These are phyloP conservation scores for Phodopus roborovskii DNA, from an alignment of 2,113 vertebrate genomes.

Conservation along the genomic window DNA sequence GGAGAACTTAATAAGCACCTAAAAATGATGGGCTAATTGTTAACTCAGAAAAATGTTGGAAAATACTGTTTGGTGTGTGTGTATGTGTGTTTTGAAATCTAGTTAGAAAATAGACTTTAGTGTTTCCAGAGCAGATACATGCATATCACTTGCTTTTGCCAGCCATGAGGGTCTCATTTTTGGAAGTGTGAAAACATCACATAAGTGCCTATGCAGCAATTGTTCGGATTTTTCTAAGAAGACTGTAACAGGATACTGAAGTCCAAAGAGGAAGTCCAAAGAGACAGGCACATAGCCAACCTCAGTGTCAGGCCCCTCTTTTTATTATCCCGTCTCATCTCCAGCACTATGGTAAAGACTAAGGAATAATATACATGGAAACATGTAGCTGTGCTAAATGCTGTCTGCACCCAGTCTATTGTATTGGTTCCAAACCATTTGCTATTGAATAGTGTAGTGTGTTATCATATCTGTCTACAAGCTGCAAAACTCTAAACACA, in stretches of 20 bases:
- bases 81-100: slow-evolving; percentile 14
- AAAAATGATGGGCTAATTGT: slow-evolving; percentile 1
- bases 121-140: neutral
- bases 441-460: neutral
- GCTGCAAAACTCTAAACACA: slow-evolving; percentile 11
- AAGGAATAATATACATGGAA: neutral
- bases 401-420: neutral
- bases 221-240: neutral
- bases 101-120: neutral
- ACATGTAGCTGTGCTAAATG: neutral
- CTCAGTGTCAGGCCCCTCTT: neutral
- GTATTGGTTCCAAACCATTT: neutral
- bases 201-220: neutral
- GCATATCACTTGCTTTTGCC: neutral
- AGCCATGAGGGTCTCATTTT: neutral
- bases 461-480: neutral
- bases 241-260: neutral
- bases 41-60: neutral
- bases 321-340: neutral
- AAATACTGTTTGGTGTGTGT: neutral
- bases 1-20: neutral
- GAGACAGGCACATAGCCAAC: neutral
- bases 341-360: neutral
- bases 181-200: neutral
- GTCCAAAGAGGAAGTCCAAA: neutral